phyloP scores from a whole-genome alignment of 2,888 invertebrate genomes.

The Anaspis maculata region DNA sequence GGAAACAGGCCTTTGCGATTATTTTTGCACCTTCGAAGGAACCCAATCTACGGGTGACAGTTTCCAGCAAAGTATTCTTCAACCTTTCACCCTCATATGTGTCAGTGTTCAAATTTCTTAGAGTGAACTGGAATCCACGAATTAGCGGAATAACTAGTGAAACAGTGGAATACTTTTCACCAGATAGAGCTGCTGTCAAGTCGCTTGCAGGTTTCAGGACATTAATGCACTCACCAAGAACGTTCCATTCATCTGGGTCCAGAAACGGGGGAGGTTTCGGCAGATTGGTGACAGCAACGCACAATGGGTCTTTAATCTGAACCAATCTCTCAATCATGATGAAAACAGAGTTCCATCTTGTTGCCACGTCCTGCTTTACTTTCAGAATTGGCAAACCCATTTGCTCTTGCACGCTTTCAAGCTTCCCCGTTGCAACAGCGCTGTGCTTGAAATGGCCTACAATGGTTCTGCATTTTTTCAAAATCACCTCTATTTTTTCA shows the following conservation, averaged over 20 bases:
- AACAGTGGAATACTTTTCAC: constrained; percentile 21
- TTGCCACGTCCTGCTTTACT: constrained; percentile 21
- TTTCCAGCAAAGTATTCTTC: no score
- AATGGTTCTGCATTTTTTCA: constrained; percentile 15
- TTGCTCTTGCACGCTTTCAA: constrained; percentile 14
- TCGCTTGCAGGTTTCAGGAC: constrained; percentile 18
- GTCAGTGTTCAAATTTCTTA: no score
- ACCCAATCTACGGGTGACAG: no score
- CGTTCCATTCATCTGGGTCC: constrained; percentile 18
- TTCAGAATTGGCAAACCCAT: constrained; percentile 19
- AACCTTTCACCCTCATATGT: no score
- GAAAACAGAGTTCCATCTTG: constrained; percentile 22
- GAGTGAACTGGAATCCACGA: constrained; percentile 15
- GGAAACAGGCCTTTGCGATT: constrained; percentile 15
- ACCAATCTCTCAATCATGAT: constrained; percentile 20
- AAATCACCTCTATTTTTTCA: constrained; percentile 6
- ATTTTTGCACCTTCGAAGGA: no score
- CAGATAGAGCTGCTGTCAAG: constrained; percentile 18
- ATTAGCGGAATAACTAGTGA: constrained; percentile 20
- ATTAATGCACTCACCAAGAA: constrained; percentile 15
- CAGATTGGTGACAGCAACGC: constrained; percentile 9
- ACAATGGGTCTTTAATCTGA: constrained; percentile 16
- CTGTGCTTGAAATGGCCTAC: constrained; percentile 18
- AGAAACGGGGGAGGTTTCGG: constrained; percentile 16
- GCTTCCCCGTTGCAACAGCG: constrained; percentile 10